Base-by-base conservation (phyloP, 2,888 invertebrate species). In the Lithophane semibrunnea region DNA sequence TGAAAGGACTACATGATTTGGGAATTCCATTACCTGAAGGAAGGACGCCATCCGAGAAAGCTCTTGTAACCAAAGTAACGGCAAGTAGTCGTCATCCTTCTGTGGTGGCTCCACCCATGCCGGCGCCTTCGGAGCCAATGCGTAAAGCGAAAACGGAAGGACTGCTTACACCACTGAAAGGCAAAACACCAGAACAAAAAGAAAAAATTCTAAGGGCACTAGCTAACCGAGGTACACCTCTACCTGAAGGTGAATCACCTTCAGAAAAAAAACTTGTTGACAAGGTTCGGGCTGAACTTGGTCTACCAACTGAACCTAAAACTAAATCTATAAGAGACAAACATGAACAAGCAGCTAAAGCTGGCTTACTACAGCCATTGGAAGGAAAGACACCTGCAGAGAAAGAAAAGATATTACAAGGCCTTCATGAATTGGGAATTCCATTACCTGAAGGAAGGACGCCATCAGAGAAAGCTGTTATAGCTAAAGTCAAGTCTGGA, bases 311-410 rank as follows among this genome's bases (percentile, higher is more conserved):
- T 0, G 80, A 85, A 64, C 86, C 85, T 9, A 79, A 75, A 70
- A 75, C 77, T 4, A 60, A 80, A 24, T 61, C 52, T 21, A 52
- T 52, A 0, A 21, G 52, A 21, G 52, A 52, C 2, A 52, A 52
- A 52, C 52, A 52, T 52, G 21, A 21, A 21, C 52, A 52, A 52
- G 52, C 52, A 21, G 52, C 52, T 21, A 52, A 52, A 52, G 89
- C 86, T n/a, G 91, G 87, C 3, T 16, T 80, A 10, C 8, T 80
- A 1, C 29, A 61, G 7, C 74, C 78, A 21, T 44, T 92, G 13
- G 88, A 90, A 80, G 92, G 91, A 0, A 91, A 91, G 75, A 77
- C 89, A 1, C 73, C 80, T 29, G 81, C 73, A 37, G 86, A 91
- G 67, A 91, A 92, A 83, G 92, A 91, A 84, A 90, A 88, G 0